A percentile compares a stretch with the other conserved stretches of the same genome.
These are phyloP conservation scores for Isotomurus palustris DNA, from an alignment of 2,888 invertebrate species.

Conservation along the genomic window DNA sequence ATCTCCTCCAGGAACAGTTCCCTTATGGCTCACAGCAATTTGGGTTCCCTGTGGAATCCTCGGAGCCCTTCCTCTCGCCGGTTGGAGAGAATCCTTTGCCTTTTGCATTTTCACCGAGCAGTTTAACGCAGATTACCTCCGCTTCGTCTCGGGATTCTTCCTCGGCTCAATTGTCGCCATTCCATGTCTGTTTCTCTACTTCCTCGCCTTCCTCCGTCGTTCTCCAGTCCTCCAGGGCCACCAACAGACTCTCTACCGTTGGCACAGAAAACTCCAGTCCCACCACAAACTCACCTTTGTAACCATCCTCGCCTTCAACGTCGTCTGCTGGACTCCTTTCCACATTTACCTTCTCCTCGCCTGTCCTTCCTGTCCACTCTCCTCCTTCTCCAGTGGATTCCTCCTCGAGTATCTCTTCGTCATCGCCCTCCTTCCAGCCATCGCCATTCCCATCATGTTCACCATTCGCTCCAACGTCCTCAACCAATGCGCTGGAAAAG, in stretches of 20 bases:
- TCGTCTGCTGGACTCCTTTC: constrained; percentile 41
- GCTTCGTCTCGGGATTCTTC: constrained; percentile 40
- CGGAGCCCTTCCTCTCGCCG: constrained; percentile 39
- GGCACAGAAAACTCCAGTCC: constrained; percentile 40
- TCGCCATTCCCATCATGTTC: constrained; percentile 41
- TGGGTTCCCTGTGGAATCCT: constrained; percentile 40
- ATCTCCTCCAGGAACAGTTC: constrained; percentile 34
- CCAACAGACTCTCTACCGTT: constrained; percentile 30
- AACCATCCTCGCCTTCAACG: constrained; percentile 35
- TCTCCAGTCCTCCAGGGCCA: constrained; percentile 20
- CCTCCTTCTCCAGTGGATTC: constrained; percentile 33
- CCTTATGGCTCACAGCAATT: constrained; percentile 42
- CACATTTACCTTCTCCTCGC: constrained; percentile 40
- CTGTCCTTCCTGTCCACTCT: constrained; percentile 36
- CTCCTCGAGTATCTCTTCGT: constrained; percentile 42
- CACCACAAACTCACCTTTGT: constrained; percentile 39
- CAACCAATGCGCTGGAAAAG: constrained; percentile 40
- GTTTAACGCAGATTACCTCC: constrained; percentile 43
- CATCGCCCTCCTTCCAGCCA: constrained; percentile 38
- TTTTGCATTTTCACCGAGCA: constrained; percentile 45
- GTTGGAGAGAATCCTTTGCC: constrained; percentile 42
- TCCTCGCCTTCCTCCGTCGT: constrained; percentile 30
- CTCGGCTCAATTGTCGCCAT: constrained; percentile 33
- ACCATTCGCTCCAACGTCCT: constrained; percentile 38
- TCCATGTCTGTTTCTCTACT: constrained; percentile 40